Base-by-base conservation (phyloP, 1,140 invertebrate genomes). In the Polypedilum vanderplanki region DNA sequence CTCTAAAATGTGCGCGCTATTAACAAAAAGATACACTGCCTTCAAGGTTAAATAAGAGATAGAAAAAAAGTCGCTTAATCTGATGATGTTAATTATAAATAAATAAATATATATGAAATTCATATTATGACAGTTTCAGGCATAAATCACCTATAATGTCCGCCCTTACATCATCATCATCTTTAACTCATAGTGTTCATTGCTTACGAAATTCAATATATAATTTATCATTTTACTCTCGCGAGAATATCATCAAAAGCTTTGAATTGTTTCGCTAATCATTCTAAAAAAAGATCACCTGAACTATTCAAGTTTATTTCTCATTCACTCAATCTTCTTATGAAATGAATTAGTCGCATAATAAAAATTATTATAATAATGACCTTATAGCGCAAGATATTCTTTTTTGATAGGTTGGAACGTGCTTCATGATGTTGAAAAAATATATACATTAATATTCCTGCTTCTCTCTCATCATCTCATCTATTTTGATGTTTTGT, bases 131-230 rank as follows among this genome's bases (percentile, higher is more conserved):
- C 46, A 57, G 46, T 57, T 57, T 57, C 20, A 70, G 65, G 65
- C 65, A 70, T 70, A 70, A 70, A 70, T 70, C 65, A 70, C 65
- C 17, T 18, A 70, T 70, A 22, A 70, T 70, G 18, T 70, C 65
- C 65, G 18, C 46, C 46, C 46, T 57, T 57, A 57, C 46, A 57
- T 57, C 46, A 57, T 57, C 46, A 57, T 57, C 46, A 46, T 46
- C 15, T 10, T 41, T 41, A 46, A n/a, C n/a, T n/a, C 8, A 57
- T 57, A 12, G 12, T 57, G 9, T 10, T 46, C 41, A 57, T n/a
- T 57, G 12, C n/a, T 57, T 57, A n/a, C 12, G 46, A 57, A 57
- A 57, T 15, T 57, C 46, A 57, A 57, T 57, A n/a, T 57, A 12
- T 57, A 9, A 57, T 57, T 57, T 57, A 57, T 57, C 46, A 57